Evolutionary conservation across 1,140 invertebrate genomes (phyloP).

Genomic region (Andrena cerasifolii): DNA sequence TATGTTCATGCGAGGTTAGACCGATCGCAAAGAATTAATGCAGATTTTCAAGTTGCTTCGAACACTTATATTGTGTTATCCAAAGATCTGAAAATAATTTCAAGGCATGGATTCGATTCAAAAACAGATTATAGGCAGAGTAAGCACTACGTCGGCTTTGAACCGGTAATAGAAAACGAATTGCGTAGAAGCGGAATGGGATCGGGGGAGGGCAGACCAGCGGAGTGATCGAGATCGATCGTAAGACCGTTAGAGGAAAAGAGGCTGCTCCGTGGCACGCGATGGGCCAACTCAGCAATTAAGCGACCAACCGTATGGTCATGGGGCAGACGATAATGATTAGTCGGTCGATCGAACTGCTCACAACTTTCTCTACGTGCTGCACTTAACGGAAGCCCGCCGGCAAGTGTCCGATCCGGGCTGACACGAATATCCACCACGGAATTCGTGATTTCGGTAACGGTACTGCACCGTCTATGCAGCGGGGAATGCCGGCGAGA

Average conservation of each 20-base stretch:
- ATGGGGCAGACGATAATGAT: constrained; percentile 39
- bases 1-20: too few species aligned
- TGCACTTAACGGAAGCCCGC: constrained; percentile 22
- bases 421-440: constrained; percentile 29
- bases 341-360: constrained; percentile 21
- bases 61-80: too few species aligned
- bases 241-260: not conserved
- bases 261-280: not conserved
- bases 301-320: constrained; percentile 19
- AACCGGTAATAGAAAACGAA: too few species aligned
- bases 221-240: constrained; percentile 20
- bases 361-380: constrained; percentile 38
- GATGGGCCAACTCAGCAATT: constrained; percentile 40
- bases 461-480: constrained; percentile 19
- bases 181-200: too few species aligned
- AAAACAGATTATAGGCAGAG: too few species aligned
- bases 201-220: too few species aligned
- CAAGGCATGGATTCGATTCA: too few species aligned
- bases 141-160: too few species aligned
- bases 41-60: too few species aligned
- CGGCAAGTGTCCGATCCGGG: not conserved
- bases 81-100: too few species aligned
- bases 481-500: not conserved
- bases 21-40: too few species aligned
- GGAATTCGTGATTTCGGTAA: constrained; percentile 1